A percentile compares a stretch with the other conserved stretches of the same genome.
Conservation (phyloP, 2,888 invertebrate genomes). For the Phengaris alcon region DNA sequence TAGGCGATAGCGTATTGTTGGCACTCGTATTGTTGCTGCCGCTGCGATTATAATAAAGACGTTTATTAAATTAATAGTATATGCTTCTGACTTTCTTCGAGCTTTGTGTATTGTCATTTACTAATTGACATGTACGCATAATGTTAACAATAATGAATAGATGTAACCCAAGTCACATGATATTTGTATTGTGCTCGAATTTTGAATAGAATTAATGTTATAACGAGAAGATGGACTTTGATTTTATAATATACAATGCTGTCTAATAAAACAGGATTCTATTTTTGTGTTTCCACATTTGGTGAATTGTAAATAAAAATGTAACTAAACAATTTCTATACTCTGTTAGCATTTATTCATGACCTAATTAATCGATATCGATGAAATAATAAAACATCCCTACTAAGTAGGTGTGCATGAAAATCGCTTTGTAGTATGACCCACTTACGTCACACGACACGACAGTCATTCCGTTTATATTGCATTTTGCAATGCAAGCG, state of each 20-base stretch:
- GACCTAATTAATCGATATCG: background rate
- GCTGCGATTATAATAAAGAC: conserved; percentile 9
- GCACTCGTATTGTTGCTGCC: conserved; percentile 30
- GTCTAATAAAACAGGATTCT: too few relatives aligned
- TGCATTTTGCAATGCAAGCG: conserved; percentile 3
- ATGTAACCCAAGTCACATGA: background rate
- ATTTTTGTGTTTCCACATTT: too few relatives aligned
- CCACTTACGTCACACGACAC: conserved; percentile 16
- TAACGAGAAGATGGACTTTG: too few relatives aligned
- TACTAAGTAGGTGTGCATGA: conserved; percentile 15
- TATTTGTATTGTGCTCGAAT: background rate
- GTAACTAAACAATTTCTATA: too few relatives aligned
- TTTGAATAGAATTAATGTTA: background rate
- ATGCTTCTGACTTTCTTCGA: background rate
- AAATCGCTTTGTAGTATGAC: conserved; percentile 16
- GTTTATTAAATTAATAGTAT: conserved; percentile 1
- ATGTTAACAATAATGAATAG: conserved; percentile 6
- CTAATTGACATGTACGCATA: background rate
- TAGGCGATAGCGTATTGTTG: conserved; percentile 32
- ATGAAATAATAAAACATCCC: conserved; percentile 4
- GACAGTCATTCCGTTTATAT: conserved; percentile 6
- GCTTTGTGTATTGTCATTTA: conserved; percentile 5
- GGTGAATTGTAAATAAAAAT: too few relatives aligned
- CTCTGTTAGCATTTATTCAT: background rate
- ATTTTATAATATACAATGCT: too few relatives aligned